A percentile compares a stretch with the other conserved stretches of the same genome.
Evolutionary conservation across 2,113 vertebrate species (phyloP).

Genomic region (Cygnus buccinator): DNA sequence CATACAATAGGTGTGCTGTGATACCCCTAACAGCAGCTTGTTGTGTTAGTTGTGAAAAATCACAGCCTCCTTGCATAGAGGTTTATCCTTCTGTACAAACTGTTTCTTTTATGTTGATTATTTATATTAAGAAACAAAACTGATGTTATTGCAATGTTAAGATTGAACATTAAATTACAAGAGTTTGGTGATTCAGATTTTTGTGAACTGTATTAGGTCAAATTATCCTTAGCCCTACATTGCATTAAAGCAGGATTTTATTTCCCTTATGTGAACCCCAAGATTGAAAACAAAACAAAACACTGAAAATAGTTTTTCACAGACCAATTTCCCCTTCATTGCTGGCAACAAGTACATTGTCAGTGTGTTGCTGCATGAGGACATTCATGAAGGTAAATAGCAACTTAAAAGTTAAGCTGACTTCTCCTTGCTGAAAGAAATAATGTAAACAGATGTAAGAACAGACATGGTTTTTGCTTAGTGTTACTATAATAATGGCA

Average conservation of each 20-base stretch:
- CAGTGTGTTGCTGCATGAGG: not conserved
- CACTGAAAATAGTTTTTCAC: not conserved
- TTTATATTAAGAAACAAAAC: not conserved
- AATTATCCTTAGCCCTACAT: not conserved
- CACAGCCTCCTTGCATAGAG: not conserved
- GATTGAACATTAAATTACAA: not conserved
- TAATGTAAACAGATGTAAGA: not conserved
- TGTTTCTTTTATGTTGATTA: not conserved
- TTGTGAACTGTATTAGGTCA: not conserved
- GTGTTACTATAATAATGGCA: not conserved
- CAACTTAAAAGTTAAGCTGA: not conserved
- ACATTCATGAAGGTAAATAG: not conserved
- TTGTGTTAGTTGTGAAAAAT: not conserved
- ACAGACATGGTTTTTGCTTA: not conserved
- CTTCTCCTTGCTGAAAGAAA: slow-evolving; percentile 10
- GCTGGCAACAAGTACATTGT: not conserved
- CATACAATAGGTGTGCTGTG: not conserved
- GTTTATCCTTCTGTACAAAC: not conserved
- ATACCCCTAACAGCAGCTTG: not conserved
- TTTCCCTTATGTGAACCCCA: not conserved
- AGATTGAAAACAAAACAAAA: not conserved
- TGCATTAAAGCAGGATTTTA: not conserved
- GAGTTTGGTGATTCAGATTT: not conserved
- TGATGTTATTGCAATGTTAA: not conserved
- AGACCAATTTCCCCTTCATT: not conserved